A percentile compares a stretch with the other conserved stretches of the same genome.
Evolutionary conservation across 2,113 vertebrate genomes (phyloP).

Genomic region (Furnarius figulus): DNA sequence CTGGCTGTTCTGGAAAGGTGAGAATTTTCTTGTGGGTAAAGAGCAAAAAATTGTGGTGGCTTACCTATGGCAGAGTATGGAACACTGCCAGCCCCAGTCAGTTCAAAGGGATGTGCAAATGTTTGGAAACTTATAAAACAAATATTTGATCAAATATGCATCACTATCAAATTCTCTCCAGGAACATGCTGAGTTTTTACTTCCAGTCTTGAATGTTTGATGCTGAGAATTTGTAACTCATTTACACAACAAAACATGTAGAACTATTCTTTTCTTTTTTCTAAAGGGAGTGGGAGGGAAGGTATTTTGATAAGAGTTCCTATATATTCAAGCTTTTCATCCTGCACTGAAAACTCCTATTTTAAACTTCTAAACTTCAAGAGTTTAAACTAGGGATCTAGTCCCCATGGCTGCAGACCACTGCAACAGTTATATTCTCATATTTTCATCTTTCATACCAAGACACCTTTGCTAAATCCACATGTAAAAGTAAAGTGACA

Average conservation of each 20-base stretch:
- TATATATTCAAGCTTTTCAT: neutral
- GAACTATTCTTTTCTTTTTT: neutral
- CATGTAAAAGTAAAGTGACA: conserved; percentile 5
- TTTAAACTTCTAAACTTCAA: conserved; percentile 17
- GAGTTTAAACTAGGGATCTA: neutral
- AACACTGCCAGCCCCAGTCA: neutral
- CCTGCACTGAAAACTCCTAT: neutral
- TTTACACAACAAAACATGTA: conserved; percentile 55
- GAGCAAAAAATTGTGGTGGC: neutral
- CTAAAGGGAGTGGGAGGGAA: neutral
- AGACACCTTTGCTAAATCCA: neutral
- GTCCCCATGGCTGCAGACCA: neutral
- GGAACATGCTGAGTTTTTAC: neutral
- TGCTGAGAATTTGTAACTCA: conserved; percentile 32
- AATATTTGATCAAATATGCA: conserved; percentile 51
- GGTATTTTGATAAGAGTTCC: neutral
- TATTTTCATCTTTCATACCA: neutral
- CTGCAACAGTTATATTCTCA: neutral
- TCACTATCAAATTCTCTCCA: conserved; percentile 55
- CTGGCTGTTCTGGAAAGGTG: neutral
- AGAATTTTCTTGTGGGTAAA: neutral
- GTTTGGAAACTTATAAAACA: conserved; percentile 49
- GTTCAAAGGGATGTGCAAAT: neutral
- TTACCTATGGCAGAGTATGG: neutral
- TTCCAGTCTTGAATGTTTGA: conserved; percentile 33